phyloP scores from a whole-genome alignment of 2,888 invertebrate species.

The Chydorus sphaericus region DNA sequence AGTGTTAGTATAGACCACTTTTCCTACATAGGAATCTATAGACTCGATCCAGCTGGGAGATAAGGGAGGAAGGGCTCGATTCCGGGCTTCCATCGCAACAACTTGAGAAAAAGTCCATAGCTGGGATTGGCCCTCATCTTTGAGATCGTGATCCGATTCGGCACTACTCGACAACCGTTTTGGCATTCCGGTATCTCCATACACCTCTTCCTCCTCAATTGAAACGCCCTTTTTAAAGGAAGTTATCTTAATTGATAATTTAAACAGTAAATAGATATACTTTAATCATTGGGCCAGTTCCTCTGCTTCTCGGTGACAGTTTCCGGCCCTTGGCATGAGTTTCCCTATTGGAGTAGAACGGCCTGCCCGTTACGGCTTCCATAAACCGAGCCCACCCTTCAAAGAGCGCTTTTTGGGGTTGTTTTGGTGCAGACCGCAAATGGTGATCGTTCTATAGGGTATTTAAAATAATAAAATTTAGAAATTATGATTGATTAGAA shows the following conservation, averaged over 20 bases:
- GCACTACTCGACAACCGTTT: background rate
- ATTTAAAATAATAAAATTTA: background rate
- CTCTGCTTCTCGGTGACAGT: conserved; percentile 25
- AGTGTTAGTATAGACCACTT: conserved; percentile 35
- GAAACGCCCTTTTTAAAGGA: conserved; percentile 1
- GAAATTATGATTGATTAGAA: background rate
- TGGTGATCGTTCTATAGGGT: background rate
- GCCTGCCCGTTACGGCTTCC: conserved; percentile 25
- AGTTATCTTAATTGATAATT: background rate
- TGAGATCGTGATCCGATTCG: background rate
- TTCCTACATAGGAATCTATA: conserved; percentile 28
- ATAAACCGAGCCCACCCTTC: conserved; percentile 29
- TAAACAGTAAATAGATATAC: background rate
- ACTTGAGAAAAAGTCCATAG: background rate
- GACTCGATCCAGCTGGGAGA: conserved; percentile 35
- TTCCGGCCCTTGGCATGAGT: conserved; percentile 30
- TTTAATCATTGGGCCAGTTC: background rate
- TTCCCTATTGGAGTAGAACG: conserved; percentile 28
- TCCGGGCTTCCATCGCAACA: conserved; percentile 14
- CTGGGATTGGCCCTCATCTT: background rate
- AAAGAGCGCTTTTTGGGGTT: conserved; percentile 18
- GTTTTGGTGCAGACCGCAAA: conserved; percentile 5
- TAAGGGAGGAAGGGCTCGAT: conserved; percentile 19
- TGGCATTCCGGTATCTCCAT: background rate
- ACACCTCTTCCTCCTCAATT: conserved; percentile 3